Percentiles rank a stretch among this genome's conserved stretches.
These are phyloP conservation scores for Siniperca chuatsi DNA, from an alignment of 2,113 vertebrate species.

Conservation along the genomic window DNA sequence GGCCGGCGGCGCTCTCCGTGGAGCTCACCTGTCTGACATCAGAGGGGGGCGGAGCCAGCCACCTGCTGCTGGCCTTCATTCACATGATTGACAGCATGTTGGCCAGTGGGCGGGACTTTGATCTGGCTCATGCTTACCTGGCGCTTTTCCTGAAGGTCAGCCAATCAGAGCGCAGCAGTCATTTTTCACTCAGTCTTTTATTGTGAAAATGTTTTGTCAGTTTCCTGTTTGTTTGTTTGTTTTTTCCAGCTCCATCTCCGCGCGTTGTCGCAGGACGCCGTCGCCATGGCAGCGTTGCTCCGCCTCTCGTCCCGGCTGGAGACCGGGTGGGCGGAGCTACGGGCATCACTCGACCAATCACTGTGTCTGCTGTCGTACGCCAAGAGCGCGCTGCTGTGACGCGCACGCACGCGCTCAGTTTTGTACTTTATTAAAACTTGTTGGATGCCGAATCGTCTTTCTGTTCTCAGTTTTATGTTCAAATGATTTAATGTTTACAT, in stretches of 20 bases:
- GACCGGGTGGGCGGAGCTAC: constrained; percentile 89
- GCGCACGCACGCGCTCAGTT: neutral
- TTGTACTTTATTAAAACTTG: constrained; percentile 34
- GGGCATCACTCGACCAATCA: constrained; percentile 89
- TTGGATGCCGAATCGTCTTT: neutral
- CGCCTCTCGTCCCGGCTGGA: constrained; percentile 85
- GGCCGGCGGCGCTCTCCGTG: constrained; percentile 87
- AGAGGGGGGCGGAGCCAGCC: constrained; percentile 87
- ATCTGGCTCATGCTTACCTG: constrained; percentile 94
- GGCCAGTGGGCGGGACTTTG: constrained; percentile 89
- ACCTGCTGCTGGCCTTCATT: constrained; percentile 89
- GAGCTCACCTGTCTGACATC: constrained; percentile 89
- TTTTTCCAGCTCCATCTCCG: constrained; percentile 89
- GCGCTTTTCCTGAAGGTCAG: constrained; percentile 94
- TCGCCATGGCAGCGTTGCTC: constrained; percentile 85
- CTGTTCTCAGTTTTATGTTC: neutral
- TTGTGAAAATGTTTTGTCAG: neutral
- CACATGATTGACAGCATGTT: constrained; percentile 90
- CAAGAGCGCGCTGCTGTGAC: constrained; percentile 92
- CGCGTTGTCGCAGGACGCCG: constrained; percentile 86
- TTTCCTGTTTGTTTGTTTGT: constrained; percentile 14
- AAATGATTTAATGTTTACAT: too few species aligned
- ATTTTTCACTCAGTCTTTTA: neutral
- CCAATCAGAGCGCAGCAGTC: neutral
- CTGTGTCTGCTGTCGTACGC: constrained; percentile 93